These are phyloP conservation scores for Carpatolechia fugitivella DNA, from an alignment of 2,888 invertebrate species.

Conservation along the genomic window DNA sequence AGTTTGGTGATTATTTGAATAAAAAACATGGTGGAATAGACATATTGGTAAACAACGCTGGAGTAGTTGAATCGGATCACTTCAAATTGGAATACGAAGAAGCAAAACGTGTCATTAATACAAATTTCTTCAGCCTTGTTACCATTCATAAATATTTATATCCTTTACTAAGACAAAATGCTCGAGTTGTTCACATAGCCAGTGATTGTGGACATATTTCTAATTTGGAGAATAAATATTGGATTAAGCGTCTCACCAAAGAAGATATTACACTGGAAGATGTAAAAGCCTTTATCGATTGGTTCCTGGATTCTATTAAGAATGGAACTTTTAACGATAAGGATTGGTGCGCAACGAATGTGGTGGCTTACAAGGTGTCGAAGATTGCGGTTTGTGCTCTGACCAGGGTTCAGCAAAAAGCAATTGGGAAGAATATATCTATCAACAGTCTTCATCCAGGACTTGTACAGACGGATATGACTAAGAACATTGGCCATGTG, in stretches of 20 bases:
- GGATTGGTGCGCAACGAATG: constrained; percentile 26
- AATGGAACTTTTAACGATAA: constrained; percentile 24
- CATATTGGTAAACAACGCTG: constrained; percentile 41
- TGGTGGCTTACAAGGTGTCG: constrained; percentile 32
- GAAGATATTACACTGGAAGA: constrained; percentile 28
- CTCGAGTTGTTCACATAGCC: constrained; percentile 32
- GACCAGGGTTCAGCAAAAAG: constrained; percentile 29
- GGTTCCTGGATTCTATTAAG: constrained; percentile 34
- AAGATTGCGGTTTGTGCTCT: constrained; percentile 32
- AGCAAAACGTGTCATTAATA: constrained; percentile 31
- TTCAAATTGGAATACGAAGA: constrained; percentile 33
- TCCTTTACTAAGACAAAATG: constrained; percentile 30
- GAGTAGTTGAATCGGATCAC: constrained; percentile 23
- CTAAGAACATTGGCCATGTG: constrained; percentile 25
- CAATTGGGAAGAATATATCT: constrained; percentile 32
- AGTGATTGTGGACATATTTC: constrained; percentile 35
- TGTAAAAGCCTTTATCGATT: constrained; percentile 31
- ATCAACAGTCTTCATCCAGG: constrained; percentile 37
- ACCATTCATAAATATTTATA: constrained; percentile 30
- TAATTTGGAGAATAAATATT: constrained; percentile 30
- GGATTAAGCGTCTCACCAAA: constrained; percentile 31
- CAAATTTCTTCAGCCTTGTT: constrained; percentile 33
- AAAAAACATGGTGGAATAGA: constrained; percentile 35
- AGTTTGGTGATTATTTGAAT: constrained; percentile 32
- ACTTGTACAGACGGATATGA: constrained; percentile 33